A percentile compares a stretch with the other conserved stretches of the same genome.
These are phyloP conservation scores for Caranx melampygus DNA, from an alignment of 2,113 vertebrate species.

Conservation along the genomic window DNA sequence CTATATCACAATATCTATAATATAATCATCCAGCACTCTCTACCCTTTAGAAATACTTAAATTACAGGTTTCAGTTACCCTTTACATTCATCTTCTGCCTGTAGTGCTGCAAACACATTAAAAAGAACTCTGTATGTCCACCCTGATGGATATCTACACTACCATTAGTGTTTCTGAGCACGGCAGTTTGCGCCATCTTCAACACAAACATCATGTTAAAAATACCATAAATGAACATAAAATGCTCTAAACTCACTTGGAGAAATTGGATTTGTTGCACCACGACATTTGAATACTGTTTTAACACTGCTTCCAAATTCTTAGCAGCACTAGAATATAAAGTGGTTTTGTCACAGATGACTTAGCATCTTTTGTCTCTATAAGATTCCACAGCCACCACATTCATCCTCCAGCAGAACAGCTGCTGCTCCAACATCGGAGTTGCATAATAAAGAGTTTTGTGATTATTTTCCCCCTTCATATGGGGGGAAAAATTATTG, in stretches of 20 bases:
- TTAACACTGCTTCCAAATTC: background rate
- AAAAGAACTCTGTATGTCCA: background rate
- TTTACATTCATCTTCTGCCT: background rate
- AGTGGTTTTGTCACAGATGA: background rate
- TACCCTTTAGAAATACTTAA: too few relatives aligned
- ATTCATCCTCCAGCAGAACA: background rate
- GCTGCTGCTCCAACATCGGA: too few relatives aligned
- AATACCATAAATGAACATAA: too few relatives aligned
- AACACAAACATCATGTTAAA: background rate
- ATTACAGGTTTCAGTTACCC: too few relatives aligned
- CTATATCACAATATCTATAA: too few relatives aligned
- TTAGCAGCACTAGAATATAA: background rate
- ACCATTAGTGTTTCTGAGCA: too few relatives aligned
- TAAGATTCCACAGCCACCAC: background rate
- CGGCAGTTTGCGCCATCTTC: too few relatives aligned
- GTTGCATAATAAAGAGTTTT: background rate
- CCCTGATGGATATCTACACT: too few relatives aligned
- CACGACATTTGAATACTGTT: background rate
- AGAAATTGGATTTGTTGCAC: constrained; percentile 13
- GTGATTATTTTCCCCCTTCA: background rate
- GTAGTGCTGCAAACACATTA: background rate
- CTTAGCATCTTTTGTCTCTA: constrained; percentile 1
- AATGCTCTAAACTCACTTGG: too few relatives aligned
- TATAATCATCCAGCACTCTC: too few relatives aligned
- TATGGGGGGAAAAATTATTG: background rate